Evolutionary conservation across 1,140 invertebrate species (phyloP).

Genomic region (Megathymus violae): DNA sequence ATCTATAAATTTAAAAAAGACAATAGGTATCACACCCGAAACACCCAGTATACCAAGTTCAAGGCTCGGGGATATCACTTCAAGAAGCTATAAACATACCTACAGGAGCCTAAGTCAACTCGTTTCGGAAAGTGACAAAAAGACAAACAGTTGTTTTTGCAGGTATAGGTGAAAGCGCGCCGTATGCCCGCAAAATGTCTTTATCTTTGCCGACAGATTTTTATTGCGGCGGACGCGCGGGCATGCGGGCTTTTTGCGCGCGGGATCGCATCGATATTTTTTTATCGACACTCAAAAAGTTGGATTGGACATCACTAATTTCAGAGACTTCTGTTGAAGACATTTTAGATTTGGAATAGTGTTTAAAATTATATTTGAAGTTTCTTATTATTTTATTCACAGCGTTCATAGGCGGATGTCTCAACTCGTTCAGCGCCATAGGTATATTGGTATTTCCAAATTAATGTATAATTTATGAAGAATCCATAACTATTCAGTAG

Average conservation of each 20-base stretch:
- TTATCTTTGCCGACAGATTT: constrained; percentile 64
- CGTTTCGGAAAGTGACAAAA: constrained; percentile 42
- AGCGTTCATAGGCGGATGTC: too few relatives aligned
- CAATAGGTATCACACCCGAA: too few relatives aligned
- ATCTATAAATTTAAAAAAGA: too few relatives aligned
- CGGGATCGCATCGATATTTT: constrained; percentile 38
- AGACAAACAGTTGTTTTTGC: constrained; percentile 50
- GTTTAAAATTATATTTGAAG: neutral
- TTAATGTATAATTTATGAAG: too few relatives aligned
- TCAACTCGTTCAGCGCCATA: too few relatives aligned
- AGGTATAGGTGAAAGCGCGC: constrained; percentile 60
- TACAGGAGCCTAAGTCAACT: constrained; percentile 29
- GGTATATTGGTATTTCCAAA: too few relatives aligned
- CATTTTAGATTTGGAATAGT: neutral
- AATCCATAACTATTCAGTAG: too few relatives aligned
- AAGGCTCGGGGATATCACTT: too few relatives aligned
- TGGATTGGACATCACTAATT: constrained; percentile 48
- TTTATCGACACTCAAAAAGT: constrained; percentile 51
- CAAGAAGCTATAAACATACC: constrained; percentile 25
- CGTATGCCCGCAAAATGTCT: constrained; percentile 61
- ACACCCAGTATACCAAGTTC: too few relatives aligned
- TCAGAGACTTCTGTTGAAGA: neutral
- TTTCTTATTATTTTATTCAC: too few relatives aligned
- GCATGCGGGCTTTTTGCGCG: constrained; percentile 45
- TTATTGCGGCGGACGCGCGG: constrained; percentile 51